Evolutionary conservation across 2,113 vertebrate genomes (phyloP).

Genomic region (Zosterops japonicus): DNA sequence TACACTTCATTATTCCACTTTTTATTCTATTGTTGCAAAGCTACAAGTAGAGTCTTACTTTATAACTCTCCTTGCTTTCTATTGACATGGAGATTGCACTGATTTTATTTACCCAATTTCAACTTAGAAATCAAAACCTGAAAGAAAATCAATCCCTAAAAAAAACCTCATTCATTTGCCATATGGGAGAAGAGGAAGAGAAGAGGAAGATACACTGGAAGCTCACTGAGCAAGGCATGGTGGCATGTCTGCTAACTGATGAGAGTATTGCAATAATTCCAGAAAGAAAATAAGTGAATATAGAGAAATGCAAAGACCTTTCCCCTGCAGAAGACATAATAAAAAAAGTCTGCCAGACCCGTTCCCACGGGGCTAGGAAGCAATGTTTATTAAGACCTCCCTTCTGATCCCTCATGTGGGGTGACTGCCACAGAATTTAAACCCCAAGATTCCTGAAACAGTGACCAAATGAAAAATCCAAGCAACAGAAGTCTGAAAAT

Average conservation of each 20-base stretch:
- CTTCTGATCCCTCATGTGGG: background rate
- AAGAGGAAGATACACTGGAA: background rate
- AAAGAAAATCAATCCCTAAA: background rate
- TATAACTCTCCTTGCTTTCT: constrained; percentile 32
- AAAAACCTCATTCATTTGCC: constrained; percentile 29
- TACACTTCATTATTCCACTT: constrained; percentile 70
- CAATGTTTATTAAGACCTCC: background rate
- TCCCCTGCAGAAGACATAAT: background rate
- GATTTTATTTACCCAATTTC: constrained; percentile 26
- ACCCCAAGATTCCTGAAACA: background rate
- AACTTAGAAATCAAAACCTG: constrained; percentile 21
- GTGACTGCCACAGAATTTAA: background rate
- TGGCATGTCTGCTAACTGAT: background rate
- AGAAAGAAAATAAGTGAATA: background rate
- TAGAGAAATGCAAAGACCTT: background rate
- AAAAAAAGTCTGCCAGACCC: background rate
- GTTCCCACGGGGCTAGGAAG: background rate
- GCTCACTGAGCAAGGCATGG: background rate
- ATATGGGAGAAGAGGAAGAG: background rate
- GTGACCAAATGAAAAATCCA: background rate
- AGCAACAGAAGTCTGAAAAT: background rate
- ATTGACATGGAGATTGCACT: background rate
- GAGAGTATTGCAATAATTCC: background rate
- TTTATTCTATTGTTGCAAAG: constrained; percentile 71
- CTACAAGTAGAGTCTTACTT: constrained; percentile 36